These are phyloP conservation scores for Petrolisthes manimaculis DNA, from an alignment of 2,888 invertebrate species.

Conservation along the genomic window DNA sequence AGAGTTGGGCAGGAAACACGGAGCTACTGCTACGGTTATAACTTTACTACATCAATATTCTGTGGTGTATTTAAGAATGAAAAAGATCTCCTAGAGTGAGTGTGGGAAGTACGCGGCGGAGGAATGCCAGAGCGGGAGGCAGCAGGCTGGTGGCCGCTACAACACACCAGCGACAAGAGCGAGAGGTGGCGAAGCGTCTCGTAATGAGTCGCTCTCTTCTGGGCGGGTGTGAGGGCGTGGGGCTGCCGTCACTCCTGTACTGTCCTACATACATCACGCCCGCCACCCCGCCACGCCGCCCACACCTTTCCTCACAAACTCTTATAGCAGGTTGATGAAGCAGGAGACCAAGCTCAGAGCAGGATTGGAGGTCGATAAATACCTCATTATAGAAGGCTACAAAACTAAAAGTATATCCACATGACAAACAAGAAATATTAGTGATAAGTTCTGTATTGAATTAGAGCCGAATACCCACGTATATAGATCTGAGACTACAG, in stretches of 20 bases:
- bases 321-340: too few relatives aligned
- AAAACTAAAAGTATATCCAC: too few relatives aligned
- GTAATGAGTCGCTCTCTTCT: constrained; percentile 32
- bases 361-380: not conserved
- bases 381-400: not conserved
- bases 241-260: constrained; percentile 24
- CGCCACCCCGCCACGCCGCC: not conserved
- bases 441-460: too few relatives aligned
- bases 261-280: constrained; percentile 45
- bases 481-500: too few relatives aligned
- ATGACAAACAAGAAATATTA: too few relatives aligned
- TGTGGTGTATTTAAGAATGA: too few relatives aligned
- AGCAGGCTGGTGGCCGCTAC: constrained; percentile 15
- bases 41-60: too few relatives aligned
- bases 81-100: not conserved
- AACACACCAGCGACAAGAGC: constrained; percentile 19
- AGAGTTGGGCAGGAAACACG: too few relatives aligned
- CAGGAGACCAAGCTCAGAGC: too few relatives aligned
- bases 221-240: constrained; percentile 31
- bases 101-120: not conserved
- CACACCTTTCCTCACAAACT: not conserved
- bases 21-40: too few relatives aligned
- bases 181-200: constrained; percentile 36
- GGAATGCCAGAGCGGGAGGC: not conserved
- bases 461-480: too few relatives aligned